phyloP scores from a whole-genome alignment of 2,888 invertebrate species.

The Orthonevra nobilis region DNA sequence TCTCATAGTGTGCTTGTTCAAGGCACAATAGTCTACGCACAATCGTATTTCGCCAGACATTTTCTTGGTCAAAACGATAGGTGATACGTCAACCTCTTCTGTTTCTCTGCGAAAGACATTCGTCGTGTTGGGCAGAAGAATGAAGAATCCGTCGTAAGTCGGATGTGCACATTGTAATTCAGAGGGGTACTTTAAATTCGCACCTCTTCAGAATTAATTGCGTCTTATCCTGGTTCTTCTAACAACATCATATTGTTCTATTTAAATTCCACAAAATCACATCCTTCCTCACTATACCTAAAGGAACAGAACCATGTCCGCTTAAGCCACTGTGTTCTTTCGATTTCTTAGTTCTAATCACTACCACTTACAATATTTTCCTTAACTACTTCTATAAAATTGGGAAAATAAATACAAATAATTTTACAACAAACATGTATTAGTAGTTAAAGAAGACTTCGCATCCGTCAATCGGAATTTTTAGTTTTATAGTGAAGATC shows the following conservation, averaged over 20 bases:
- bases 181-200: not conserved
- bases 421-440: too few species aligned
- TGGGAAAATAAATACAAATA: too few species aligned
- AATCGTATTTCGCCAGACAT: conserved; percentile 31
- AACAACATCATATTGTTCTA: not conserved
- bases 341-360: too few species aligned
- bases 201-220: not conserved
- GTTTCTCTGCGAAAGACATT: conserved; percentile 39
- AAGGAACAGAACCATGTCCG: not conserved
- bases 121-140: conserved; percentile 8
- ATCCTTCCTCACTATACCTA: not conserved
- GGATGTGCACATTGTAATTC: conserved; percentile 25
- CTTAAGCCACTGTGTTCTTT: too few species aligned
- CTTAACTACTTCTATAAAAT: too few species aligned
- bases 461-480: conserved; percentile 1
- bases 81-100: conserved; percentile 31
- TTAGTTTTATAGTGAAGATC: not conserved
- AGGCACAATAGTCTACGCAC: conserved; percentile 19
- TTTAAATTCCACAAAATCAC: not conserved
- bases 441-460: not conserved
- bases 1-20: conserved; percentile 25
- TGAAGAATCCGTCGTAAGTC: not conserved
- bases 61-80: conserved; percentile 40
- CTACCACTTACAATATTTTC: too few species aligned
- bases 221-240: not conserved